Evolutionary conservation across 2,113 vertebrate species (phyloP), one percentile per base, ranked within the genome.

Genomic region (Leucopsar rothschildi): DNA sequence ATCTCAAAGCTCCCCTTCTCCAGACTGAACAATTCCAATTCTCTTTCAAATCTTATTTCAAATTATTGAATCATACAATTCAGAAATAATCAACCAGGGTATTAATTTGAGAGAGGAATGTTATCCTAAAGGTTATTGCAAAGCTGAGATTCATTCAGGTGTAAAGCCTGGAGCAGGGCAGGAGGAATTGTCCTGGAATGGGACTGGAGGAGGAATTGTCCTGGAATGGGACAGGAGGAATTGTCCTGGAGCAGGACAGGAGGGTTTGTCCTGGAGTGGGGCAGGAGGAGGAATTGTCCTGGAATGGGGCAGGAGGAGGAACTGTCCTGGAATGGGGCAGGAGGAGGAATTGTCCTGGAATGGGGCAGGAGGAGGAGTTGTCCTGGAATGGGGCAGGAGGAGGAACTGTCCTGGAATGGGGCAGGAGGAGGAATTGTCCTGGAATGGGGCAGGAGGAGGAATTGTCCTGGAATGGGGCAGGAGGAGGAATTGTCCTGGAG

Each of bases 401-500:
- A 49, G 18, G 12, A 7, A 27, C 24, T 65, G 15, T 33, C 13
- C 40, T 64, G 42, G 39, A 64, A 25, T 8, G 22, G 24, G 24
- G 13, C 12, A 31, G 37, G 37, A 37, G 31, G 15, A 25, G 21
- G 40, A 44, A 6, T 65, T 45, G 21, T 12, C 4, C 42, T 65
- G 63, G 63, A 45, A 9, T 0, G 2, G 31, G 15, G 11, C 14
- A 65, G 40, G 37, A 65, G 40, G 42, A 12, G 15, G 29, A 5
- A 3, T n/a, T 45, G 8, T 25, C 11, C 25, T 45, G 31, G 42
- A 66, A 5, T 0, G 2, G 27, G 20, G 12, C 11, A 45, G 29
- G 63, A 65, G 37, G 37, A 37, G 37, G 64, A 11, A 25, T 45
- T 45, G 15, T 16, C 22, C 11, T 66, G 63, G 42, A n/a, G 12